Base-by-base conservation (phyloP, 2,888 invertebrate species). In the Aleiodes testaceus region DNA sequence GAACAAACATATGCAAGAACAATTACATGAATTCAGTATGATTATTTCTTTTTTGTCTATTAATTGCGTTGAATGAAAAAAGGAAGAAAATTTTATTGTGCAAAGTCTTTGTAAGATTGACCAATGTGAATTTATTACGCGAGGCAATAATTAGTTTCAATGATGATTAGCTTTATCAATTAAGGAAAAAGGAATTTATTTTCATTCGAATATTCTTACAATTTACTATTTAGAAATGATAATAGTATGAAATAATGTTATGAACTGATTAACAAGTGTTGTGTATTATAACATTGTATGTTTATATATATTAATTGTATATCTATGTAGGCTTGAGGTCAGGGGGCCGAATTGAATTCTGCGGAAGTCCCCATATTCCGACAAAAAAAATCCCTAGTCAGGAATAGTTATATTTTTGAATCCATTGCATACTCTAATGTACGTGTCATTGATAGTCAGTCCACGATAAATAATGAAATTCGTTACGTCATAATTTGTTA, bases 1-100 rank as follows among this genome's bases (percentile, higher is more conserved):
- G 86, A 97, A 97, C 44, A 96, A 97, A 87, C 95, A 96, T 82
- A 91, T 99, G 4, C 97, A 98, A 85, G 95, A 96, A 80, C 98
- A 98, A 84, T 88, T 99, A 36, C 92, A 95, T 80, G 96, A 96
- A 73, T 89, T 26, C n/a, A 53, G 22, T 53, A 26, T 26, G 9
- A 3, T 45, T n/a, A n/a, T 53, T 14, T 26, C n/a, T n/a, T 22
- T 53, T 53, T 53, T 14, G 53, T 53, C 26, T 1, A n/a, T n/a
- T n/a, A n/a, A n/a, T n/a, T n/a, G n/a, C n/a, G n/a, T n/a, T n/a
- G n/a, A n/a, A n/a, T n/a, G n/a, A n/a, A n/a, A n/a, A n/a, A n/a
- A n/a, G n/a, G n/a, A n/a, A 7, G 22, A 1, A 18, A 20, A 12
- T 20, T 14, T n/a, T 63, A 12, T 45, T 20, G 45, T 44, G 45